These are phyloP conservation scores for Meteorus sp. DNA, from an alignment of 1,140 invertebrate species.

Conservation along the genomic window DNA sequence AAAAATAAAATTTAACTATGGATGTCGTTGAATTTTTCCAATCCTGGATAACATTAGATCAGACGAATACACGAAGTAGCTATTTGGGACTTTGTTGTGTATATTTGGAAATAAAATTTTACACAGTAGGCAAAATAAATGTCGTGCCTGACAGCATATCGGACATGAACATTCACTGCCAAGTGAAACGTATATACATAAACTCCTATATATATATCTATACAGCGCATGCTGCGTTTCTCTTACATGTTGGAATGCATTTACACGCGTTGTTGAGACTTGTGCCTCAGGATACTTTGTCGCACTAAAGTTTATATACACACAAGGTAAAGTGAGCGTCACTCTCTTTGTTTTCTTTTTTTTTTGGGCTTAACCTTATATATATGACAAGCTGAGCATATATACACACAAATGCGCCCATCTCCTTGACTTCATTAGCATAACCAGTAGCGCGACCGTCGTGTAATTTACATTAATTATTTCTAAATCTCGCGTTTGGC, in stretches of 20 bases:
- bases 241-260: constrained; percentile 13
- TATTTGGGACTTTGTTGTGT: too few relatives aligned
- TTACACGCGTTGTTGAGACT: constrained; percentile 6
- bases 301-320: background rate
- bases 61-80: too few relatives aligned
- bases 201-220: background rate
- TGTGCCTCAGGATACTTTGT: background rate
- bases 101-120: too few relatives aligned
- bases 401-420: constrained; percentile 5
- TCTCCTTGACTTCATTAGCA: constrained; percentile 31
- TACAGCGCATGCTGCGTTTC: constrained; percentile 7
- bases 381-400: background rate
- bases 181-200: background rate
- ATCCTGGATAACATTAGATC: too few relatives aligned
- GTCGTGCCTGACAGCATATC: too few relatives aligned
- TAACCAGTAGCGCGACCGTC: constrained; percentile 43
- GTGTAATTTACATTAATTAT: constrained; percentile 50
- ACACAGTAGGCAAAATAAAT: too few relatives aligned
- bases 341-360: background rate
- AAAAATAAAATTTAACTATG: too few relatives aligned
- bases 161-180: too few relatives aligned
- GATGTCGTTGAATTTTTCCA: too few relatives aligned
- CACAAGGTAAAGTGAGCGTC: background rate
- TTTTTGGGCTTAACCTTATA: constrained; percentile 3
- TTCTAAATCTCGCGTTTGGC: constrained; percentile 39